A percentile compares a stretch with the other conserved stretches of the same genome.
Evolutionary conservation across 2,888 invertebrate species (phyloP).

Genomic region (Pharmacophagus antenor): DNA sequence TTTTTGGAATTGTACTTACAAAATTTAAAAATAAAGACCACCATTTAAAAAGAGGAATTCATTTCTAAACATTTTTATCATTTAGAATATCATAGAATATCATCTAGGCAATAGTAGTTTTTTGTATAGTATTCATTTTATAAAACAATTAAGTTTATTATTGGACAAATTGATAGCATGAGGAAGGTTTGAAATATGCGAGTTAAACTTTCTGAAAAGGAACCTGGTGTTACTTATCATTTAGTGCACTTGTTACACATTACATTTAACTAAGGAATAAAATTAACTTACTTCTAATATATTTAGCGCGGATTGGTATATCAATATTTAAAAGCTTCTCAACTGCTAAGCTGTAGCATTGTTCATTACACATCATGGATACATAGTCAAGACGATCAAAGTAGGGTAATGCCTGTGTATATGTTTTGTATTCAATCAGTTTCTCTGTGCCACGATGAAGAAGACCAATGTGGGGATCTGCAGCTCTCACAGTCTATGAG

Average conservation of each 20-base stretch:
- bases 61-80: too few relatives aligned
- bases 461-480: constrained; percentile 98
- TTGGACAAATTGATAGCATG: not conserved
- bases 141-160: too few relatives aligned
- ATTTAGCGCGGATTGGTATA: constrained; percentile 96
- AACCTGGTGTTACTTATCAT: not conserved
- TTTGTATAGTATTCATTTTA: too few relatives aligned
- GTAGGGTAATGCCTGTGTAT: constrained; percentile 98
- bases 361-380: constrained; percentile 99
- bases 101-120: too few relatives aligned
- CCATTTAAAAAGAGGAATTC: too few relatives aligned
- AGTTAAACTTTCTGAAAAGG: too few relatives aligned
- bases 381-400: constrained; percentile 99
- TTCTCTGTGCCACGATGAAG: constrained; percentile 99
- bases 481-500: constrained; percentile 87
- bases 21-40: too few relatives aligned
- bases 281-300: constrained; percentile 91
- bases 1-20: too few relatives aligned
- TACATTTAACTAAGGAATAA: not conserved
- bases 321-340: constrained; percentile 98
- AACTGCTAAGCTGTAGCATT: constrained; percentile 96
- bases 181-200: too few relatives aligned
- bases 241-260: not conserved
- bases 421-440: constrained; percentile 98
- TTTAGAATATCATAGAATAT: too few relatives aligned